Evolutionary conservation across 2,888 invertebrate genomes (phyloP).

Genomic region (Cyclophora punctaria): DNA sequence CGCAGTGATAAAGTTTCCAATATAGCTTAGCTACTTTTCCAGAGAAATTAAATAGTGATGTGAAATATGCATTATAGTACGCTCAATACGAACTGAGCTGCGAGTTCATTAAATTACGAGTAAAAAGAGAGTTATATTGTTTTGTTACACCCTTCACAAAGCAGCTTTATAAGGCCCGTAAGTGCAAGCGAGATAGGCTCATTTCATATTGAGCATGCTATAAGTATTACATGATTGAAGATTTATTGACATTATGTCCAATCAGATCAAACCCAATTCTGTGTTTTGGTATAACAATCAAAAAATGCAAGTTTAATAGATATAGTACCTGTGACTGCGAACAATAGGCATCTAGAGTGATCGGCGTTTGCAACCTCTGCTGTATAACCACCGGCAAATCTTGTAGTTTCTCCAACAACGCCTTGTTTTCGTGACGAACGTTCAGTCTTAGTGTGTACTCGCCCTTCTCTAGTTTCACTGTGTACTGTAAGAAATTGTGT

Average conservation of each 20-base stretch:
- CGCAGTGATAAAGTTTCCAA: too few species aligned
- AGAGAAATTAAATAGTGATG: too few species aligned
- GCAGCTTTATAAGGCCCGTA: too few species aligned
- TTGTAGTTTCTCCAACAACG: conserved; percentile 87
- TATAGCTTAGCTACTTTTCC: too few species aligned
- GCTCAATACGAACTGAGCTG: too few species aligned
- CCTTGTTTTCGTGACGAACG: conserved; percentile 91
- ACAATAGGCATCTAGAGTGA: conserved; percentile 85
- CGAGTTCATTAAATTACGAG: too few species aligned
- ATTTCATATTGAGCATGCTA: too few species aligned
- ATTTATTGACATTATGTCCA: not conserved
- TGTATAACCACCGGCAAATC: conserved; percentile 84
- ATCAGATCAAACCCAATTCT: not conserved
- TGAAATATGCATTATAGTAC: too few species aligned
- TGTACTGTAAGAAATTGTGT: conserved; percentile 75
- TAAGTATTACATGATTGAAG: too few species aligned
- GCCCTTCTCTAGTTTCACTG: conserved; percentile 93
- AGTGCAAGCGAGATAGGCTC: too few species aligned
- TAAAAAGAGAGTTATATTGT: too few species aligned
- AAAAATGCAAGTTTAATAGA: not conserved
- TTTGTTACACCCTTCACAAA: too few species aligned
- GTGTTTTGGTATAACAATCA: not conserved
- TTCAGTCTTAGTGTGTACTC: conserved; percentile 92
- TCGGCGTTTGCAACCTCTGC: conserved; percentile 82
- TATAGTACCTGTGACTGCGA: conserved; percentile 42